Evolutionary conservation across 2,113 vertebrate species (phyloP), one percentile per base, ranked within the genome.

Genomic region (Etheostoma cragini): DNA sequence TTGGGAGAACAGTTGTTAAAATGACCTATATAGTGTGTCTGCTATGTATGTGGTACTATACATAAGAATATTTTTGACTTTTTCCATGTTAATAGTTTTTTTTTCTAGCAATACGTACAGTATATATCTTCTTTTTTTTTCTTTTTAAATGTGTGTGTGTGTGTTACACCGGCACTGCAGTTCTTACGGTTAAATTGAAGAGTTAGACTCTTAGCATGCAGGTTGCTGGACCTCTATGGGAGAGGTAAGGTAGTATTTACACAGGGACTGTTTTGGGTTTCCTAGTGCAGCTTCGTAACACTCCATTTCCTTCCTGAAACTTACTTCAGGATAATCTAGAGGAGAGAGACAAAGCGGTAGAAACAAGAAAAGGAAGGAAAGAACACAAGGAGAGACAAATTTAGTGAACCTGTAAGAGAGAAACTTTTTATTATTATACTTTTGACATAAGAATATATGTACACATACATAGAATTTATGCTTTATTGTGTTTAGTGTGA

Each of bases 251-350:
- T 97, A 97, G 96, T 98, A 98, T 99, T 97, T 99, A 99, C 97
- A 99, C 93, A 96, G 96, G 96, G 96, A 95, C 92, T 96, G 96
- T 95, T 97, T 97, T 94, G 97, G 96, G 92, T 94, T 96, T 96
- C 94, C 96, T 94, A 97, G 93, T 93, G 96, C 96, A 93, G 96
- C 96, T 94, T 97, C 95, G 89, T 97, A 97, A 95, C 97, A 97
- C 95, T 96, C 96, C 64, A 82, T 92, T 91, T 94, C 96, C 4
- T 93, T 96, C 90, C 95, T 94, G 95, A 91, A 49, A 42, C 86
- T 95, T 97, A 99, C 95, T 99, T 99, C 97, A 99, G 97, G 95
- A 99, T 98, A 94, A 99, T 99, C 98, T 99, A 96, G 89, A 52
- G 91, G 78, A 78, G 65, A 62, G 76, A 82, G 42, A 90, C n/a